phyloP scores from a whole-genome alignment of 2,888 invertebrate genomes.

The Ectropis crepuscularia region DNA sequence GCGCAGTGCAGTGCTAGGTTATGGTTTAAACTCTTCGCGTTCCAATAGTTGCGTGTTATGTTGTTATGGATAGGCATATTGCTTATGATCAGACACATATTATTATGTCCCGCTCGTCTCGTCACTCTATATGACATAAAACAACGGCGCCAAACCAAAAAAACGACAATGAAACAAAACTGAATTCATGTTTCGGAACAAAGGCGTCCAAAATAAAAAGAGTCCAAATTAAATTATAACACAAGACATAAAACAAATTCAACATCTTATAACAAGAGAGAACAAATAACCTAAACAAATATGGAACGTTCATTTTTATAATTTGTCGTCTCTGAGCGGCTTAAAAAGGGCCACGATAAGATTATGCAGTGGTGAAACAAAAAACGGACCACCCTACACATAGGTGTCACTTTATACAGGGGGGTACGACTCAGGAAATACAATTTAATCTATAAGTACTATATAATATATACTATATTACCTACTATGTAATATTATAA shows the following conservation, averaged over 20 bases:
- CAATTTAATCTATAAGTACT: neutral
- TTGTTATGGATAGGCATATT: too few species aligned
- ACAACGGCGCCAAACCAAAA: too few species aligned
- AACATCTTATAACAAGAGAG: conserved; percentile 28
- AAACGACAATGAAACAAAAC: too few species aligned
- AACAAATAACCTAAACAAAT: conserved; percentile 25
- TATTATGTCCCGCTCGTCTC: too few species aligned
- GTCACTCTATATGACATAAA: too few species aligned
- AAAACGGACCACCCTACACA: conserved; percentile 64
- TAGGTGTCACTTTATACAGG: conserved; percentile 53
- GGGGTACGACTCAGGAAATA: conserved; percentile 17
- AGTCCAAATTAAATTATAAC: conserved; percentile 3
- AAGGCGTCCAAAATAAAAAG: too few species aligned
- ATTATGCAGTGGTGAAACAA: conserved; percentile 54
- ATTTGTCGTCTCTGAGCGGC: conserved; percentile 26
- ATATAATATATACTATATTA: neutral
- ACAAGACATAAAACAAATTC: conserved; percentile 23
- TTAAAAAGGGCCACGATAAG: conserved; percentile 42
- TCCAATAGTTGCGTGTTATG: too few species aligned
- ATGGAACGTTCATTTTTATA: conserved; percentile 17
- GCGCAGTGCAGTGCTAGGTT: too few species aligned
- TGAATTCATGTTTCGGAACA: too few species aligned
- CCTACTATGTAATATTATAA: neutral
- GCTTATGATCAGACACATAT: too few species aligned
- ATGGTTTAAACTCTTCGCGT: too few species aligned